A percentile compares a stretch with the other conserved stretches of the same genome.
Conservation (phyloP, 2,113 vertebrate genomes). For the Lathamus discolor region DNA sequence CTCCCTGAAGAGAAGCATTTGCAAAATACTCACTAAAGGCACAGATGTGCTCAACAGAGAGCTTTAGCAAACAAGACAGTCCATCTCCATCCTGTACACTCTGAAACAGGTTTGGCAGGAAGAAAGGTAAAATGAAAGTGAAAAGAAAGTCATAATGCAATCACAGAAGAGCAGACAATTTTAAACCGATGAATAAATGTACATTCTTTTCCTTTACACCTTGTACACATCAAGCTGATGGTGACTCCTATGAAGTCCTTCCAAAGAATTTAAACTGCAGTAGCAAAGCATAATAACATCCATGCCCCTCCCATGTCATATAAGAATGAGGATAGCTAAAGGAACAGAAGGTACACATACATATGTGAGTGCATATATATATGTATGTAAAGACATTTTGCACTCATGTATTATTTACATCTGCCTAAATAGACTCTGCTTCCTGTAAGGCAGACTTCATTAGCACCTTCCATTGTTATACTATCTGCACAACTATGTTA, state of each 20-base stretch:
- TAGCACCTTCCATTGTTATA: not conserved
- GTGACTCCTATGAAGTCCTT: not conserved
- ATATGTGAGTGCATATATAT: no score
- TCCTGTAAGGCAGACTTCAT: not conserved
- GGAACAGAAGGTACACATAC: not conserved
- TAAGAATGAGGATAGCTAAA: not conserved
- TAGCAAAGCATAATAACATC: not conserved
- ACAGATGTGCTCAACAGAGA: fast-evolving
- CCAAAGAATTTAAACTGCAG: not conserved
- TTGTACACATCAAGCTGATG: not conserved
- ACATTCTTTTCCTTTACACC: not conserved
- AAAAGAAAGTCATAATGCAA: not conserved
- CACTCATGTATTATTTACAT: not conserved
- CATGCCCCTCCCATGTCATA: not conserved
- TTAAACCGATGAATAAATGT: not conserved
- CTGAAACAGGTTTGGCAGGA: not conserved
- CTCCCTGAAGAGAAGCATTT: not conserved
- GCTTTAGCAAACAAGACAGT: not conserved
- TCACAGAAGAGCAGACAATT: not conserved
- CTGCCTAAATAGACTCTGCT: not conserved
- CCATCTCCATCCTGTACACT: not conserved
- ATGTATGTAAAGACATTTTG: not conserved
- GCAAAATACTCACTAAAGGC: not conserved
- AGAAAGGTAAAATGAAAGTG: not conserved
- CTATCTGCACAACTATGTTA: not conserved